Evolutionary conservation across 2,797 vertebrate genomes (phyloP), one percentile per base, ranked within the genome.

Genomic region (Pterois miles): DNA sequence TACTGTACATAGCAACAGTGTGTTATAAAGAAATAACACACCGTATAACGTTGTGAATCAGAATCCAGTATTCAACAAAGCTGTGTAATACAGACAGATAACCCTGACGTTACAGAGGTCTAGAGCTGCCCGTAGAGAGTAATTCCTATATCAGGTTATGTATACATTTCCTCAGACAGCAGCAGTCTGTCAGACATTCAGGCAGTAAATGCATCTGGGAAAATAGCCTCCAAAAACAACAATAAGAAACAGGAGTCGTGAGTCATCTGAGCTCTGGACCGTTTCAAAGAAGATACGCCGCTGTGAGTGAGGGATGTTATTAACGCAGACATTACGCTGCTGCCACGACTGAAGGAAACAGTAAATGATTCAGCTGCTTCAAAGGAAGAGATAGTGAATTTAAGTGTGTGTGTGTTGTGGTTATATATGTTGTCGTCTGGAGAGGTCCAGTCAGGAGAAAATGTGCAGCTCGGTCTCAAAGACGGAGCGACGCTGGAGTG

Each of bases 281-380:
- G n/a, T 89, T 80, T 88, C 70, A 68, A 70, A 76, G 65, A 34
- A 74, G 74, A 84, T 77, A 65, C 71, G 72, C 58, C 0, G 3
- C 66, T 43, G 46, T 43, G 31, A 53, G 20, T 34, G 48, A 78
- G 65, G 58, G 40, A 65, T 25, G 60, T 33, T 80, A 75, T 78
- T 84, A 78, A 71, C 62, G 16, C 69, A 68, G 65, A 80, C 63
- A 58, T 65, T 63, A 63, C 53, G 23, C 34, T 18, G 34, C 48
- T 43, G 73, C 56, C n/a, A 43, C 2, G 46, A 58, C 50, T 60
- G 53, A 29, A 57, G 59, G 29, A 78, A 67, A 27, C 31, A 54
- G 25, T 25, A 16, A 74, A 34, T 33, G 40, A 60, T 65, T 62
- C 53, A 36, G 31, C 5, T 22, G 38, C 66, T 65, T 71, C 48